Percentiles rank a stretch among this genome's conserved stretches.
phyloP scores from a whole-genome alignment of 2,888 invertebrate genomes.

The Athalia circularis region DNA sequence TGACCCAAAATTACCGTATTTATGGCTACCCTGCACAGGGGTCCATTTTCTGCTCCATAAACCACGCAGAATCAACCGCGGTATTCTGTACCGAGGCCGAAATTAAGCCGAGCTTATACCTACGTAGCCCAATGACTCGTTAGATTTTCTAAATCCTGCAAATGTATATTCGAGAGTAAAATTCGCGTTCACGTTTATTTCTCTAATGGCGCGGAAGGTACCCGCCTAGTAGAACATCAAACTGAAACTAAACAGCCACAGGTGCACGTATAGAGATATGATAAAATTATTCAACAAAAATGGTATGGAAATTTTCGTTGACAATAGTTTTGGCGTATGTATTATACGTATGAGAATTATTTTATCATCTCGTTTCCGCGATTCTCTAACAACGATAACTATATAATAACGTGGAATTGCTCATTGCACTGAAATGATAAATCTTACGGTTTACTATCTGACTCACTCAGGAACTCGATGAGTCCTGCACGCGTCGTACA shows the following conservation, averaged over 20 bases:
- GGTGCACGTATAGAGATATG: not conserved
- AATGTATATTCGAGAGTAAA: not conserved
- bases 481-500: not conserved
- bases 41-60: slow-evolving; percentile 34
- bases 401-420: no score
- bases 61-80: slow-evolving; percentile 1
- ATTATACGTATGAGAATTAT: slow-evolving; percentile 15
- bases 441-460: not conserved
- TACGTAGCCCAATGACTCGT: not conserved
- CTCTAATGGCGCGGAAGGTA: not conserved
- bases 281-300: not conserved
- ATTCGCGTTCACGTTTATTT: not conserved
- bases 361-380: not conserved
- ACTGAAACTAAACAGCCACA: not conserved
- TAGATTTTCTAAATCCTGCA: not conserved
- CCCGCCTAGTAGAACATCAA: not conserved
- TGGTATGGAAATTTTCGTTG: not conserved
- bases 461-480: not conserved
- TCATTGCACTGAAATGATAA: no score
- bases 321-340: not conserved
- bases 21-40: not conserved
- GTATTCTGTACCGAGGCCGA: not conserved
- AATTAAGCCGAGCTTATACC: slow-evolving; percentile 17
- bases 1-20: slow-evolving; percentile 6
- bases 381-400: slow-evolving; percentile 16